Evolutionary conservation across 2,797 vertebrate species (phyloP), one percentile per base, ranked within the genome.

Genomic region (Uromys caudimaculatus): DNA sequence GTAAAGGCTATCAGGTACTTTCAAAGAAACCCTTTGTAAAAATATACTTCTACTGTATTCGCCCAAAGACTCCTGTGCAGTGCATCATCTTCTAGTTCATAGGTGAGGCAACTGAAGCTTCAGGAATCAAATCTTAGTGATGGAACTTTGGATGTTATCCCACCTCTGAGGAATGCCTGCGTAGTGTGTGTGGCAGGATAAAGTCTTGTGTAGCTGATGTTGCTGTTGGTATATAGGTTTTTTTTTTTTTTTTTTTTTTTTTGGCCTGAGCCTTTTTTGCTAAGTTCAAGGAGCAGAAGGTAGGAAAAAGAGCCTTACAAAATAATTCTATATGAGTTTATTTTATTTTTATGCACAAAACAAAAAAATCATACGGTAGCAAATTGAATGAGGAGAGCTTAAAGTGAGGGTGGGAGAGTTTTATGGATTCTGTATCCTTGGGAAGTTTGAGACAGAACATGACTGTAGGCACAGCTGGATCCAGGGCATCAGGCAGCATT

Each of bases 21-120:
- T 89, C 38, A 44, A 89, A 89, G 67, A 82, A 86, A 44, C 23
- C 10, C 32, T 85, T 82, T 89, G 38, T 85, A 64, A 89, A 93
- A 12, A 52, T 64, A 27, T n/a, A 47, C 27, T 64, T 69, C 41
- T 92, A 86, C 47, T 67, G 13, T 58, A 7, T 38, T 69, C 6
- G 19, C 56, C 52, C 54, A 56, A 38, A 50, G 69, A 89, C 54
- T 75, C 79, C 19, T 86, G 35, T 92, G 82, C 13, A 50, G 86
- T 27, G 56, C 12, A 47, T 44, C 44, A 5, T 50, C 52, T 52
- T 54, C 62, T 4, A 29, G 56, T 89, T 97, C 67, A 56, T 29
- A 84, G 50, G 13, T n/a, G 3, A 81, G 60, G 44, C 54, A 62
- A 11, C 32, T 3, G 32, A 60, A 27, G 24, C 32, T 6, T 47